Conservation (phyloP, 2,888 invertebrate genomes). For the Pachliopta kotzebuea region DNA sequence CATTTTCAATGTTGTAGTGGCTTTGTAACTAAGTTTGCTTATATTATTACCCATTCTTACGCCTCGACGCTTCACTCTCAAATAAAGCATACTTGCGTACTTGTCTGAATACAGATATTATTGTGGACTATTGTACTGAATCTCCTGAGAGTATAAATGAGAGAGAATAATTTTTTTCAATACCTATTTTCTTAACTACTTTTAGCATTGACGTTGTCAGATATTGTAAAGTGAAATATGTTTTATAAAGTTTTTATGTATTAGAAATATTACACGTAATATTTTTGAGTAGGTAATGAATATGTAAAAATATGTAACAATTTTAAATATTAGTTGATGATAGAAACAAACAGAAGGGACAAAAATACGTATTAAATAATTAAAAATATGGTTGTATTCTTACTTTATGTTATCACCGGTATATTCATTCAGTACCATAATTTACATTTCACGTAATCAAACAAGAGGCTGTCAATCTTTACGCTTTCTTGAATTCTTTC, state of each 20-base stretch:
- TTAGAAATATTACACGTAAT: too few species aligned
- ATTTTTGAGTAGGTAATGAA: too few species aligned
- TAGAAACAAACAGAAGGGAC: too few species aligned
- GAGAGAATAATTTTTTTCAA: neutral
- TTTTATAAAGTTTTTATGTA: neutral
- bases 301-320: too few species aligned
- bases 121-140: neutral
- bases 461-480: neutral
- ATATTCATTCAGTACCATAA: neutral
- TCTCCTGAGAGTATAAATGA: too few species aligned
- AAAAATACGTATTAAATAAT: too few species aligned
- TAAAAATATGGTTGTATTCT: too few species aligned
- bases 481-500: constrained; percentile 8
- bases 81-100: neutral
- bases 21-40: constrained; percentile 13
- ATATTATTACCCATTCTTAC: constrained; percentile 25
- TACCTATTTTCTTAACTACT: neutral
- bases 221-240: neutral
- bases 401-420: neutral
- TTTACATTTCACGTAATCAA: neutral
- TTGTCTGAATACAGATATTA: constrained; percentile 3
- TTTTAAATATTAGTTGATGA: too few species aligned
- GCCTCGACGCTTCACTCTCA: neutral
- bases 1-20: neutral
- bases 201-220: neutral